Base-by-base conservation (phyloP, 2,113 vertebrate genomes). In the Agelaius phoeniceus region DNA sequence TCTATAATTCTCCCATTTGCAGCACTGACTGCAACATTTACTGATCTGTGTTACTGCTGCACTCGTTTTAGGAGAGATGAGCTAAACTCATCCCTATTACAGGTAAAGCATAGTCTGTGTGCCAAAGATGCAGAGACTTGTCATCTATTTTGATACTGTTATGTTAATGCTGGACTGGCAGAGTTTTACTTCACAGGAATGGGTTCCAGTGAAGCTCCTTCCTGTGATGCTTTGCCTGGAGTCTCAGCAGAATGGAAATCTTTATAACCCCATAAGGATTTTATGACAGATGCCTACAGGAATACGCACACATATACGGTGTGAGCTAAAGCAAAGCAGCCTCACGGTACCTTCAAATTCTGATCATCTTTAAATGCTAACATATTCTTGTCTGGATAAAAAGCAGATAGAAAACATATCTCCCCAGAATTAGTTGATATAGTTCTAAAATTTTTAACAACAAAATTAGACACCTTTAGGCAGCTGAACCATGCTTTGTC, bases 1-100 rank as follows among this genome's bases (percentile, higher is more conserved):
- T 48, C 69, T 55, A 66, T 94, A 96, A 92, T 90, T 89, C 92
- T 94, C 51, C 82, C 93, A 94, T 94, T 90, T 93, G 72, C 85
- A 91, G 92, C 72, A 67, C 39, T 52, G 73, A 61, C 85, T 91
- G 63, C 79, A 94, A 26, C 76, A 82, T 87, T 87, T 90, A 92
- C 90, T 75, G 80, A 89, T 84, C 73, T 68, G 49, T 81, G 77
- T 72, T 90, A 90, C 68, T 63, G 37, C 68, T 18, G 61, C 44
- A n/a, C 84, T 91, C 76, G 0, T 78, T 92, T 87, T 43, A 33
- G 76, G 73, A 54, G 59, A 84, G 90, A 94, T 52, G 93, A 90
- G 54, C 37, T 78, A 49, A 94, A 88, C 58, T 84, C 75, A 35
- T 37, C 44, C 23, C 80, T 73, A 37, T 79, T 87, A 57, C 69